These are phyloP conservation scores for Hyperoplus immaculatus DNA, from an alignment of 2,797 vertebrate species.

Conservation along the genomic window DNA sequence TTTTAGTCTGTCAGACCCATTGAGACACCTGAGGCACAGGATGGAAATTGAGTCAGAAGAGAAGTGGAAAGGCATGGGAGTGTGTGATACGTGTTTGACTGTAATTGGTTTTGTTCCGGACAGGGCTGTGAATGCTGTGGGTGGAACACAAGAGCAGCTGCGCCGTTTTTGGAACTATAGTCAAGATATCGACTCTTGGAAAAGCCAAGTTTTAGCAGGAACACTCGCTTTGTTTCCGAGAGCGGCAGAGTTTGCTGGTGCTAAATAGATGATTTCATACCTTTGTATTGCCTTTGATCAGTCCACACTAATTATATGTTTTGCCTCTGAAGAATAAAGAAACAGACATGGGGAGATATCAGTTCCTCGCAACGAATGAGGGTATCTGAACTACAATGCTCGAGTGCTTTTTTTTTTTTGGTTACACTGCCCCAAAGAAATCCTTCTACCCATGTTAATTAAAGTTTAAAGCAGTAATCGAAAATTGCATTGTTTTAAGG, in stretches of 20 bases:
- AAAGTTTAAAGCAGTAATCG: conserved; percentile 46
- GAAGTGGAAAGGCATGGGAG: conserved; percentile 37
- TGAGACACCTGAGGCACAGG: conserved; percentile 57
- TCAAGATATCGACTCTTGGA: conserved; percentile 16
- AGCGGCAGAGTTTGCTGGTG: not conserved
- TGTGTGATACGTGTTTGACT: conserved; percentile 54
- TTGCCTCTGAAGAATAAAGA: conserved; percentile 26
- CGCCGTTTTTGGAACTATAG: conserved; percentile 22
- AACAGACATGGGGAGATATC: conserved; percentile 16
- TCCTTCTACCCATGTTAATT: conserved; percentile 48
- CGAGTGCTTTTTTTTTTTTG: not conserved
- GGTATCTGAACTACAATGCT: conserved; percentile 34
- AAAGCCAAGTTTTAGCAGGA: conserved; percentile 9
- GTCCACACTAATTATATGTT: conserved; percentile 51
- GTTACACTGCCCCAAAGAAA: conserved; percentile 29
- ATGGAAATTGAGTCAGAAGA: conserved; percentile 34
- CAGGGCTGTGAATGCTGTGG: conserved; percentile 45
- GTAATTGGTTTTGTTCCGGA: conserved; percentile 67
- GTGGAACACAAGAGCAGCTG: conserved; percentile 20
- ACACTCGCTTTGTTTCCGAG: not conserved
- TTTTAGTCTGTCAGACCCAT: conserved; percentile 40
- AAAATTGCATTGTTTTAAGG: conserved; percentile 24
- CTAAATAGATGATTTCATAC: not conserved
- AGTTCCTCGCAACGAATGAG: conserved; percentile 34
- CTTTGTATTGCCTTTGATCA: conserved; percentile 7